Conservation (phyloP, 2,888 invertebrate genomes). For the Thereva unica region DNA sequence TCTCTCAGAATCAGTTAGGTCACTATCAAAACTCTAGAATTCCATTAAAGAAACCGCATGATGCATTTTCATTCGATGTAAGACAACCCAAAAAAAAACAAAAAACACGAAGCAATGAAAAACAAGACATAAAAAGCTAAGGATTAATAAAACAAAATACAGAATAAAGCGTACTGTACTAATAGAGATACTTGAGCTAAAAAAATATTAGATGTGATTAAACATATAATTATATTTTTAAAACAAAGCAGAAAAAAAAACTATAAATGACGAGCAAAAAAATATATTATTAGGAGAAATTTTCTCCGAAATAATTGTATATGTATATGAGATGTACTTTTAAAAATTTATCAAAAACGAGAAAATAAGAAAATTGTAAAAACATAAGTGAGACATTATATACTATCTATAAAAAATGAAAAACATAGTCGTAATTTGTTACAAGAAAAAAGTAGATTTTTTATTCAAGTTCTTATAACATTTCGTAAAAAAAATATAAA, state of each 20-base stretch:
- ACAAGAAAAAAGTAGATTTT: conserved; percentile 48
- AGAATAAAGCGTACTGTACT: no score
- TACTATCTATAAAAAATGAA: conserved; percentile 19
- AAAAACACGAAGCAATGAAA: no score
- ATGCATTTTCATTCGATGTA: no score
- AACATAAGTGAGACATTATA: conserved; percentile 22
- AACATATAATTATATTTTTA: conserved; percentile 28
- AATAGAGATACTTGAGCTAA: no score
- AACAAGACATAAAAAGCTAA: no score
- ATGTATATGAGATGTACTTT: not conserved
- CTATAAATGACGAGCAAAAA: conserved; percentile 23
- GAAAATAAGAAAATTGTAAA: conserved; percentile 20
- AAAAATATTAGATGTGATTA: conserved; percentile 25
- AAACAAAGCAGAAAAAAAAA: conserved; percentile 8
- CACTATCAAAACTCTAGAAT: no score
- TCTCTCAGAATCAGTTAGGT: no score
- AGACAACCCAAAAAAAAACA: no score
- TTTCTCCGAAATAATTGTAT: no score
- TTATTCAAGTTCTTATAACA: conserved; percentile 46
- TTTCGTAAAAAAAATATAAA: conserved; percentile 26
- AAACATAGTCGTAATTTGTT: conserved; percentile 36
- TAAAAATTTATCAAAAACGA: conserved; percentile 7
- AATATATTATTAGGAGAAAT: conserved; percentile 4
- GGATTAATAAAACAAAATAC: no score
- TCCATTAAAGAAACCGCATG: no score